Percentiles rank a stretch among this genome's conserved stretches.
Evolutionary conservation across 2,113 vertebrate genomes (phyloP).

Genomic region (Rhinolophus ferrumequinum): DNA sequence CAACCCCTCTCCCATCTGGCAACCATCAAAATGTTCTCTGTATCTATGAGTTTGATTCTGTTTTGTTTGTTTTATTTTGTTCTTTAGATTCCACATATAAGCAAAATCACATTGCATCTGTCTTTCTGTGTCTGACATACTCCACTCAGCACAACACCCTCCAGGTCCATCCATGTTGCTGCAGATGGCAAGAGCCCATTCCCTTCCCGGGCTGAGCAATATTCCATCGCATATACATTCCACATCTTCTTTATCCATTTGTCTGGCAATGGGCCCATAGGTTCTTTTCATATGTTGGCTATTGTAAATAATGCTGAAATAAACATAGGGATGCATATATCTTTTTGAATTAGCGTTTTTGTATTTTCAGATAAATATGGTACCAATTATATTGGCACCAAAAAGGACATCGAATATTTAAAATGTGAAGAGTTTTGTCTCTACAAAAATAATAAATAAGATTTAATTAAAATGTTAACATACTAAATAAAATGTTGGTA

Average conservation of each 20-base stretch:
- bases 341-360: not conserved
- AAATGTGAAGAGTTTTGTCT: not conserved
- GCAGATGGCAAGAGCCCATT: too few species aligned
- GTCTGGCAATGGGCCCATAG: not conserved
- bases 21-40: not conserved
- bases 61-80: not conserved
- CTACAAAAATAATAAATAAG: not conserved
- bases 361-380: not conserved
- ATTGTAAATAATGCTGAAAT: not conserved
- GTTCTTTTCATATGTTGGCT: not conserved
- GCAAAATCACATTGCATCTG: not conserved
- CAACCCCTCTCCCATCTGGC: not conserved
- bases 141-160: not conserved
- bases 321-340: not conserved
- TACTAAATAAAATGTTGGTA: not conserved
- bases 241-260: not conserved
- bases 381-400: not conserved
- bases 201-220: not conserved
- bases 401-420: not conserved
- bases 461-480: slow-evolving; percentile 2
- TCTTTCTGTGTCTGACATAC: not conserved
- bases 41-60: not conserved
- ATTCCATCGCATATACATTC: too few species aligned
- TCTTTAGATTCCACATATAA: not conserved
- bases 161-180: not conserved